Conservation (phyloP, 2,888 invertebrate genomes). For the Agrochola macilenta region DNA sequence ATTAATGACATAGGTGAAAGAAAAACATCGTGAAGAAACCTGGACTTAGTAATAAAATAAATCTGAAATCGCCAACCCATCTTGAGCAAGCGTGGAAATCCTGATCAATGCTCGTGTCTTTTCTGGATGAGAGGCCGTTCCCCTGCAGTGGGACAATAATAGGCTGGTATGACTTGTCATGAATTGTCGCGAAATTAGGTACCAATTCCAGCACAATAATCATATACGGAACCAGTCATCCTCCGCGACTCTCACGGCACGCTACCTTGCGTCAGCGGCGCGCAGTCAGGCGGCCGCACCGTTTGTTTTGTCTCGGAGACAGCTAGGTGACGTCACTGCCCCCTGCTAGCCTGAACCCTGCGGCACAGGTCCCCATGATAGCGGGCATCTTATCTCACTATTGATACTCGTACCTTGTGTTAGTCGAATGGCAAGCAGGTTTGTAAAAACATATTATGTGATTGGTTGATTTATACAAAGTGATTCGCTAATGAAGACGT, state of each 20-base stretch:
- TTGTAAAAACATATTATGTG: neutral
- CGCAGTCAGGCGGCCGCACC: conserved; percentile 8
- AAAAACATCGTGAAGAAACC: neutral
- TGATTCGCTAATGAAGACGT: neutral
- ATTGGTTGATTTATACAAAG: neutral
- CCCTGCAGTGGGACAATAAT: neutral
- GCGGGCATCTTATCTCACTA: conserved; percentile 12
- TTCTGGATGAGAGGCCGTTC: neutral
- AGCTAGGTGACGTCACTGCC: conserved; percentile 32
- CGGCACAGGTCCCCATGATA: neutral
- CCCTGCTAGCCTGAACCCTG: neutral
- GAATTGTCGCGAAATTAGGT: neutral
- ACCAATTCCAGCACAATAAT: neutral
- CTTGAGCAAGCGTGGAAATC: neutral
- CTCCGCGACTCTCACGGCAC: neutral
- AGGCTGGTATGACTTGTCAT: neutral
- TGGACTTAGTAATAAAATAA: neutral
- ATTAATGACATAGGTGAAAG: neutral
- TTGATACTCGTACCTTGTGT: conserved; percentile 11
- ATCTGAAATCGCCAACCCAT: neutral
- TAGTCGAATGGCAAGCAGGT: neutral
- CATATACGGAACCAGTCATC: neutral
- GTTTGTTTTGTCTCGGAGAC: conserved; percentile 42
- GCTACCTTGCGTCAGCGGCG: neutral
- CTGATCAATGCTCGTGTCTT: neutral